Conservation (phyloP, 2,888 invertebrate species). For the Caenorhabditis sulstoni region DNA sequence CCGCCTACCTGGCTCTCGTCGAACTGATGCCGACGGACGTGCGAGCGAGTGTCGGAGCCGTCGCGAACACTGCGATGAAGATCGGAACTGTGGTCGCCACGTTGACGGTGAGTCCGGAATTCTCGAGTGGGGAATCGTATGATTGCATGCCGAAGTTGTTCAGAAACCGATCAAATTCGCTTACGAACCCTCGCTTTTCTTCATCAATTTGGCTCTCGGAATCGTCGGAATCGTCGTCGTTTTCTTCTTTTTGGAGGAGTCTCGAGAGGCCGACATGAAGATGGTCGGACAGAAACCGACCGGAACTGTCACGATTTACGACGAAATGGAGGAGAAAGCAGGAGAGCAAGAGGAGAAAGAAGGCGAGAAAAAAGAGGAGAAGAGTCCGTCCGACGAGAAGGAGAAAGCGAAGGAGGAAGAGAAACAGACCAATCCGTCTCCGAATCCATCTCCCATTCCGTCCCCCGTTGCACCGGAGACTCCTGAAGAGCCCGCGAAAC, state of each 20-base stretch:
- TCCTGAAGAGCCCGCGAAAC: not conserved
- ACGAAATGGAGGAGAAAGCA: slow-evolving; percentile 1
- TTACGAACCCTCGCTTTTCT: slow-evolving; percentile 51
- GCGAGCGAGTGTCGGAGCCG: slow-evolving; percentile 41
- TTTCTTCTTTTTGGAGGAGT: slow-evolving; percentile 44
- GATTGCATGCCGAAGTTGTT: not conserved
- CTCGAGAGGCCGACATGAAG: slow-evolving; percentile 43
- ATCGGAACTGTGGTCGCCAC: slow-evolving; percentile 49
- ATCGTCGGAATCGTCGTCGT: slow-evolving; percentile 43
- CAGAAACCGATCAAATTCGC: slow-evolving; percentile 43
- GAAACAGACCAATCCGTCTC: too few relatives aligned
- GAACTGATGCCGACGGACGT: slow-evolving; percentile 62
- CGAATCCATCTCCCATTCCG: too few relatives aligned
- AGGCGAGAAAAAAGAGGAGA: not conserved
- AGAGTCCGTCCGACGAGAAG: not conserved
- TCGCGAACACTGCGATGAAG: slow-evolving; percentile 48
- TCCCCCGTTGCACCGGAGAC: not conserved
- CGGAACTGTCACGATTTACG: slow-evolving; percentile 3
- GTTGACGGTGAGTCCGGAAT: slow-evolving; percentile 32
- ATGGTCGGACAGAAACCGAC: slow-evolving; percentile 45
- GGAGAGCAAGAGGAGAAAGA: not conserved
- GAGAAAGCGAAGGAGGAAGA: too few relatives aligned
- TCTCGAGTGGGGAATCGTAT: not conserved
- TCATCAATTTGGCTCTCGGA: slow-evolving; percentile 43
- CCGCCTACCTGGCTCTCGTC: slow-evolving; percentile 45